A percentile compares a stretch with the other conserved stretches of the same genome.
These are phyloP conservation scores for Urocynchramus pylzowi DNA, from an alignment of 2,113 vertebrate genomes.

Conservation along the genomic window DNA sequence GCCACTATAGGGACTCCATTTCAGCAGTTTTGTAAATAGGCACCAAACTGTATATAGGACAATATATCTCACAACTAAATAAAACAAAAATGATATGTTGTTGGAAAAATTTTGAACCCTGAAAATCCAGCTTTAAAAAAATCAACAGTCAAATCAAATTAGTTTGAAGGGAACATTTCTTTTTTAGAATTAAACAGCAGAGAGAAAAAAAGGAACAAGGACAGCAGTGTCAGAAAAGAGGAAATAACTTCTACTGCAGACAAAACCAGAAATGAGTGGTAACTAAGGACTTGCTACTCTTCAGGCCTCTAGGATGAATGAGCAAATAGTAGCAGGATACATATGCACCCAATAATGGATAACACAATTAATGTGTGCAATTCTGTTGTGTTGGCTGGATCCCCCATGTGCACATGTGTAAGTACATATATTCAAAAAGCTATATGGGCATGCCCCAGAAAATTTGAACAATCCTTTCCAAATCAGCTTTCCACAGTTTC, in stretches of 20 bases:
- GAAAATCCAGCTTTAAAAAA: background rate
- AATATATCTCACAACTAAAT: background rate
- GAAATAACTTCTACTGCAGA: background rate
- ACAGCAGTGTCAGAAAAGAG: background rate
- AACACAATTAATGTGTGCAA: background rate
- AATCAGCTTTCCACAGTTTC: background rate
- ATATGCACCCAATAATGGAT: background rate
- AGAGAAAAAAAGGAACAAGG: background rate
- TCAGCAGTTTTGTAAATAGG: background rate
- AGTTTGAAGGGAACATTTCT: background rate
- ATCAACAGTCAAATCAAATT: background rate
- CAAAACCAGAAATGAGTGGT: background rate
- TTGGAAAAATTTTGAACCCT: background rate
- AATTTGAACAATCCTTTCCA: background rate
- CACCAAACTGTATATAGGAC: background rate
- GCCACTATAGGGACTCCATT: background rate
- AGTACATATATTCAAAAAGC: background rate
- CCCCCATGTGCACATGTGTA: background rate
- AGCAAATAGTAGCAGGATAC: background rate
- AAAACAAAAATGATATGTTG: rapidly evolving
- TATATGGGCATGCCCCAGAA: background rate
- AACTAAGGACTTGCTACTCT: background rate
- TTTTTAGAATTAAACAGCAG: background rate
- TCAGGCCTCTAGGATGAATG: background rate
- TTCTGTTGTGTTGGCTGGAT: background rate